Percentiles rank a stretch among this genome's conserved stretches.
Conservation (phyloP, 1,140 invertebrate species). For the Drosophila pectinifera region DNA sequence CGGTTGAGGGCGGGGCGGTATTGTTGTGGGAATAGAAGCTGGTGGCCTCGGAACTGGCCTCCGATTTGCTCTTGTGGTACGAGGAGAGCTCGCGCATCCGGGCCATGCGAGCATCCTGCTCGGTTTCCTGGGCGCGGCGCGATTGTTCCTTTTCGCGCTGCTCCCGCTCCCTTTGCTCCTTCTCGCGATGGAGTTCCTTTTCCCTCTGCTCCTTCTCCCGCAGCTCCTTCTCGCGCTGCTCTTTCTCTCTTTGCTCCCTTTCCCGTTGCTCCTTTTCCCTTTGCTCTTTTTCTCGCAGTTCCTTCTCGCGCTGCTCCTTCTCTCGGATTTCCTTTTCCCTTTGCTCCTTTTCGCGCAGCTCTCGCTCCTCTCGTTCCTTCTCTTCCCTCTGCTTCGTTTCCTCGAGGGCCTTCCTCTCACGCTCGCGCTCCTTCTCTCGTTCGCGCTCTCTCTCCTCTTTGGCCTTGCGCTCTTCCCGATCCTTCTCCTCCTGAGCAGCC, state of each 20-base stretch:
- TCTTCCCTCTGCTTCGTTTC: constrained; percentile 85
- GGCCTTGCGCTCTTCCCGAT: constrained; percentile 71
- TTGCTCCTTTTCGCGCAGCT: constrained; percentile 83
- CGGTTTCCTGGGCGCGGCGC: constrained; percentile 10
- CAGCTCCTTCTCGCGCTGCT: constrained; percentile 81
- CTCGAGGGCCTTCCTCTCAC: constrained; percentile 73
- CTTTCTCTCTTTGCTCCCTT: constrained; percentile 84
- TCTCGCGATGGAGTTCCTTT: constrained; percentile 36
- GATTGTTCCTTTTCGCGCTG: constrained; percentile 48
- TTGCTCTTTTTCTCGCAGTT: constrained; percentile 74
- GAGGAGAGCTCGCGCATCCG: constrained; percentile 70
- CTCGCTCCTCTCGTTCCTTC: constrained; percentile 79
- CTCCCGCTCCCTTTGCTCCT: constrained; percentile 45
- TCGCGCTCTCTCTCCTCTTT: constrained; percentile 84
- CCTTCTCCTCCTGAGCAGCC: constrained; percentile 61
- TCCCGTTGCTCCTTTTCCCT: constrained; percentile 55
- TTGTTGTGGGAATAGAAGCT: constrained; percentile 64
- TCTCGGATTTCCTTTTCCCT: constrained; percentile 61
- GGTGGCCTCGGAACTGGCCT: constrained; percentile 55
- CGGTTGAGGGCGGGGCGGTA: constrained; percentile 19
- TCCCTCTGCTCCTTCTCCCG: too few species aligned
- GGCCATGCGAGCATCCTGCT: constrained; percentile 60
- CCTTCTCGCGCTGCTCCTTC: constrained; percentile 79
- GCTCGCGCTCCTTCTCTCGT: constrained; percentile 80
- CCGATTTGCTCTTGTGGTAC: constrained; percentile 66